Conservation (phyloP, 2,113 vertebrate genomes). For the Lichenostomus cassidix region DNA sequence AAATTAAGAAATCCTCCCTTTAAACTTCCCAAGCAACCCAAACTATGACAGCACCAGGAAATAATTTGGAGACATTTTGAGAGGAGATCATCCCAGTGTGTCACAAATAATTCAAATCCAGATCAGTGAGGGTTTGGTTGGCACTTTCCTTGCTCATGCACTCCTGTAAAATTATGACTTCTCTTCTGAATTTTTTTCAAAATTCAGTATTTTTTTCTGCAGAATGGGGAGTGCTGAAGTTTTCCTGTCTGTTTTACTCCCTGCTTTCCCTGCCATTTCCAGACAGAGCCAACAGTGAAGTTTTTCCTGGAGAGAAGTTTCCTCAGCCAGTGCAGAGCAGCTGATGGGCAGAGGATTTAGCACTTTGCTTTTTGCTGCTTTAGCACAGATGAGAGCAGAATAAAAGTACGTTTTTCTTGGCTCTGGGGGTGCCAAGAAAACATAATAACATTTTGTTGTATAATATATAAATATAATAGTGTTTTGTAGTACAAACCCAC, state of each 20-base stretch:
- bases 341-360: rapidly evolving
- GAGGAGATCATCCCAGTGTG: background rate
- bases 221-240: background rate
- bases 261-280: background rate
- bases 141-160: background rate
- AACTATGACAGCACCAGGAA: background rate
- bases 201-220: background rate
- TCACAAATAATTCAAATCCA: background rate
- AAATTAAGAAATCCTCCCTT: background rate
- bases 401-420: background rate
- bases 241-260: background rate
- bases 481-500: background rate
- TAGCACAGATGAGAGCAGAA: background rate
- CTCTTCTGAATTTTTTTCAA: background rate
- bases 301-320: background rate
- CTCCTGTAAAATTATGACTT: background rate
- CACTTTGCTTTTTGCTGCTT: background rate
- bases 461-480: no score
- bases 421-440: no score
- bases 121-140: background rate
- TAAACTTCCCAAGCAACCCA: background rate
- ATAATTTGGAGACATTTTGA: background rate
- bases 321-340: background rate
- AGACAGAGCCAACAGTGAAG: rapidly evolving
- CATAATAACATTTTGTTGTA: no score